Evolutionary conservation across 2,113 vertebrate species (phyloP).

Genomic region (Greenwoodochromis staneri): DNA sequence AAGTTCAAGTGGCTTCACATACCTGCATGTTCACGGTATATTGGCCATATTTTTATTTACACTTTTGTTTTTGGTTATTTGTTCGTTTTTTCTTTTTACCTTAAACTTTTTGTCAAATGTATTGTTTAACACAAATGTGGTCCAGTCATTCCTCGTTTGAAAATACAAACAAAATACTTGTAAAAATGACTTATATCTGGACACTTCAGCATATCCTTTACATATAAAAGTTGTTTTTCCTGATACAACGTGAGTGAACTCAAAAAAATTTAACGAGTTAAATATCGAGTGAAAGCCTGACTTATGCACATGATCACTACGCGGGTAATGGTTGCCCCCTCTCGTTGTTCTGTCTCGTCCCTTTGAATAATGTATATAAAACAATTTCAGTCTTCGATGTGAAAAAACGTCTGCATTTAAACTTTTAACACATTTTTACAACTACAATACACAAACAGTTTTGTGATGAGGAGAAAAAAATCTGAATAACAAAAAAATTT

Average conservation of each 20-base stretch:
- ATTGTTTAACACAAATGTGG: constrained; percentile 49
- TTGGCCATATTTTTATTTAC: constrained; percentile 67
- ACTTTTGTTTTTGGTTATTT: not conserved
- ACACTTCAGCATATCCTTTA: constrained; percentile 36
- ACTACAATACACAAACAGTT: not conserved
- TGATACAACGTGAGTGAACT: constrained; percentile 68
- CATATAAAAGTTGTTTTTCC: constrained; percentile 80
- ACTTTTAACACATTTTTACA: not conserved
- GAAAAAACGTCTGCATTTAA: not conserved
- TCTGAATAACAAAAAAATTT: not conserved
- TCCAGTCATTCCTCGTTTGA: constrained; percentile 33
- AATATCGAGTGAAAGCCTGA: constrained; percentile 43
- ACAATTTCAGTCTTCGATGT: not conserved
- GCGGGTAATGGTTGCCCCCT: constrained; percentile 93
- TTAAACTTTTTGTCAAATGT: constrained; percentile 52
- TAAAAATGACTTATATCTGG: constrained; percentile 53
- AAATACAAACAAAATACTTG: constrained; percentile 41
- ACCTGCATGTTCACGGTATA: constrained; percentile 63
- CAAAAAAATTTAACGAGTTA: constrained; percentile 13
- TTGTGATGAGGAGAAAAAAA: not conserved
- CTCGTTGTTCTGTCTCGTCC: constrained; percentile 56
- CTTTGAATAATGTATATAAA: not conserved
- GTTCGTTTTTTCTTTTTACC: constrained; percentile 14
- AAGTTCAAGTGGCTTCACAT: constrained; percentile 65
- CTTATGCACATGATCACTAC: constrained; percentile 69